Base-by-base conservation (phyloP, 2,797 vertebrate species). In the Sternarchorhynchus goeldii region DNA sequence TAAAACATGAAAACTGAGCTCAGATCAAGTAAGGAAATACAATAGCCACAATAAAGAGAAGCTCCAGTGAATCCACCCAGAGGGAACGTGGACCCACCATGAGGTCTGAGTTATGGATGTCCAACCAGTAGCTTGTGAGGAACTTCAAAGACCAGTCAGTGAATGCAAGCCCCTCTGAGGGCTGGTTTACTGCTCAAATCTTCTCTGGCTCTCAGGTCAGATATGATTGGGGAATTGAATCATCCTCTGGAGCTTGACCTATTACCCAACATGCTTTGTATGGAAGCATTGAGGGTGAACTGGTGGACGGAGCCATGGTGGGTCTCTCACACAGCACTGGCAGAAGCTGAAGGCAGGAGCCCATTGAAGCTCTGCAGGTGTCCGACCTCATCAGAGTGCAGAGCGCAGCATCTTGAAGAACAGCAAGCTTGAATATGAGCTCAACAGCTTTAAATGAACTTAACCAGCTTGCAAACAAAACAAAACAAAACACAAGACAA, bases 161-260 rank as follows among this genome's bases (percentile, higher is more conserved):
- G 90, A 88, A 87, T 89, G 90, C 34, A 78, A 29, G 58, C 78
- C 25, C 85, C 81, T 81, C 53, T 83, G 83, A 78, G 85, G 84
- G 86, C 76, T 86, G 86, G 88, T 87, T 88, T 86, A 82, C 84
- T 91, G 90, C 88, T 89, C 91, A 89, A 91, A 88, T 85, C 80
- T 74, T 83, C 88, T 90, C 90, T 90, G 88, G 87, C 62, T 82
- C 21, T 87, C 84, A 86, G 91, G 88, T 90, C 82, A 88, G 87
- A 81, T 83, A 85, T 77, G 85, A 85, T 84, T 55, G 80, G 88
- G 87, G 84, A 88, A 90, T 91, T 91, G 89, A 91, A 92, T 88
- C 89, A 78, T 90, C 82, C 79, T 83, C 55, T 82, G 87, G 83
- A 85, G 82, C 84, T 76, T 76, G 89, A 91, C 89, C 91, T 79